phyloP scores from a whole-genome alignment of 2,797 vertebrate genomes.

The Echiichthys vipera region DNA sequence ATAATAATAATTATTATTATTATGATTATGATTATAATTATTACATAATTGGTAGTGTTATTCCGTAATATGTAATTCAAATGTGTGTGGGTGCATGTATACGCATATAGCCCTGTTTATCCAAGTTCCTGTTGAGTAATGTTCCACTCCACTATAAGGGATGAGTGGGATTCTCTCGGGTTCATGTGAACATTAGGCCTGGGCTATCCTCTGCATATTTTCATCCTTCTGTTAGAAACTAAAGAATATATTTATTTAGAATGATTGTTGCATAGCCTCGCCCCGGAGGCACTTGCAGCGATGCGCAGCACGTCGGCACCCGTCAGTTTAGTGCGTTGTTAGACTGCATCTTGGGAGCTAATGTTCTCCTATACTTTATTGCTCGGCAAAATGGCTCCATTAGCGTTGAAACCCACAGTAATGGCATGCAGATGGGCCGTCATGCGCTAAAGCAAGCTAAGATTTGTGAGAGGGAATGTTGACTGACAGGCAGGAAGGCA shows the following conservation, averaged over 20 bases:
- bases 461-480: conserved; percentile 36
- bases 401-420: conserved; percentile 60
- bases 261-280: conserved; percentile 23
- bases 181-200: conserved; percentile 15
- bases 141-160: not conserved
- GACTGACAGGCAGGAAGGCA: conserved; percentile 59
- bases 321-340: conserved; percentile 65
- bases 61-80: conserved; percentile 5
- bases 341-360: conserved; percentile 62
- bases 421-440: conserved; percentile 66
- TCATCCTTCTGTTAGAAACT: conserved; percentile 18
- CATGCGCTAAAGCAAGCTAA: conserved; percentile 37
- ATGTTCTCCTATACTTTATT: conserved; percentile 69
- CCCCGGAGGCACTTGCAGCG: conserved; percentile 37
- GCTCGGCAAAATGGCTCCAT: conserved; percentile 71
- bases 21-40: too few species aligned
- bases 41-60: too few species aligned
- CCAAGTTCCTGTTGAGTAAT: not conserved
- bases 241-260: conserved; percentile 57
- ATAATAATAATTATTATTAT: too few species aligned
- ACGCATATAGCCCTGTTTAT: not conserved
- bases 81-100: not conserved
- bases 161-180: not conserved
- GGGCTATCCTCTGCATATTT: not conserved
- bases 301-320: conserved; percentile 45